Evolutionary conservation across 2,888 invertebrate genomes (phyloP).

Genomic region (Eristalinus sepulchralis): DNA sequence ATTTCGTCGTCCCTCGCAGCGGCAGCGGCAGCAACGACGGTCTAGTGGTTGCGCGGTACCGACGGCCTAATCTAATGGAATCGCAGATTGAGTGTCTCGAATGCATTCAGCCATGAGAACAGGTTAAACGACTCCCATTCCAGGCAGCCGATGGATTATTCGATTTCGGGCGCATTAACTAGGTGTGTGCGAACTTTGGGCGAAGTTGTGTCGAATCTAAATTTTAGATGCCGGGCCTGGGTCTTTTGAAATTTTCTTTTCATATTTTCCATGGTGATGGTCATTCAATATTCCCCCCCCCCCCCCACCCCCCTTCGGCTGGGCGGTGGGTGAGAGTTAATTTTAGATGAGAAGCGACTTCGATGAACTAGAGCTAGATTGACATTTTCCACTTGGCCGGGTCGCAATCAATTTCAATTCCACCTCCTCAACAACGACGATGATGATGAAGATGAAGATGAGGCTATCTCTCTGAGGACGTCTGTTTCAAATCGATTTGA

Average conservation of each 20-base stretch:
- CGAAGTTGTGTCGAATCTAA: conserved; percentile 17
- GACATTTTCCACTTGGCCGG: neutral
- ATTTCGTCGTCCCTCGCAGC: conserved; percentile 1
- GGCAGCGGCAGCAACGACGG: too few species aligned
- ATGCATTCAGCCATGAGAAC: conserved; percentile 23
- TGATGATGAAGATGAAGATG: neutral
- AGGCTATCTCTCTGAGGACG: neutral
- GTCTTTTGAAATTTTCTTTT: neutral
- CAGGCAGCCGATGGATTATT: neutral
- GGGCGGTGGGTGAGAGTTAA: neutral
- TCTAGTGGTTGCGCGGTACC: neutral
- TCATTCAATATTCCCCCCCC: neutral
- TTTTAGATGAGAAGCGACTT: neutral
- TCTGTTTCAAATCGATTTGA: neutral
- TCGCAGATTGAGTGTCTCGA: conserved; percentile 29
- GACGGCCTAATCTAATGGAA: conserved; percentile 46
- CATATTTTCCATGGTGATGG: neutral
- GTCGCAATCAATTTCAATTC: neutral
- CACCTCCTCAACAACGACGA: too few species aligned
- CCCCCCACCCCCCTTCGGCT: neutral
- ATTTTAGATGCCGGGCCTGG: conserved; percentile 10
- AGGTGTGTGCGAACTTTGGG: neutral
- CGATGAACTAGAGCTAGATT: neutral
- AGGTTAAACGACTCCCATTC: conserved; percentile 23
- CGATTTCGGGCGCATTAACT: neutral